phyloP scores from a whole-genome alignment of 37 sponge, comb jelly and placozoan genomes.

The Eunapius fragilis region DNA sequence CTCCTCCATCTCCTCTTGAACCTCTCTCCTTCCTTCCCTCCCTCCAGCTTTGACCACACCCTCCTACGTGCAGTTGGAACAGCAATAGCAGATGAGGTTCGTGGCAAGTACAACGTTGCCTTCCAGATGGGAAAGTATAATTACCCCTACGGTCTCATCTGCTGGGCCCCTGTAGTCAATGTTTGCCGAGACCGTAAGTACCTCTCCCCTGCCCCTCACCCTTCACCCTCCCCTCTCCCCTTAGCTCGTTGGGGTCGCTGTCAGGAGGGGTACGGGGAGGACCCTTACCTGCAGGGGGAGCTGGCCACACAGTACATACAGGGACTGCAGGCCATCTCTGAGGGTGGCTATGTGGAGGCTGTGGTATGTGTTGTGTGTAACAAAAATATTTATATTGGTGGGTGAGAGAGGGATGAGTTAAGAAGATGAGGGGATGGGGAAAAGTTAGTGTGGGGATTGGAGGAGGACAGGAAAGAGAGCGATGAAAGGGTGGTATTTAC shows the following conservation, averaged over 20 bases:
- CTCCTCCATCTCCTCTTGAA: background rate
- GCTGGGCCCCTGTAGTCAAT: constrained; percentile 60
- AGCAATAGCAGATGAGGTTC: constrained; percentile 27
- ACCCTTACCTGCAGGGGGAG: constrained; percentile 30
- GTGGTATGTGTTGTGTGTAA: background rate
- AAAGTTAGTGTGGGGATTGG: too few species aligned
- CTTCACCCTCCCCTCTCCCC: background rate
- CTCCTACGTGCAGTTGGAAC: constrained; percentile 1
- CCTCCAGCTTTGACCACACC: constrained; percentile 22
- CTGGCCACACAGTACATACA: constrained; percentile 21
- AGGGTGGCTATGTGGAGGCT: constrained; percentile 7
- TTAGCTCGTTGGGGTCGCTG: constrained; percentile 40
- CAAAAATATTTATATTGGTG: too few species aligned
- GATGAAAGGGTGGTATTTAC: too few species aligned
- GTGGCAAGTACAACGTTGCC: constrained; percentile 26
- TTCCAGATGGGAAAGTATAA: background rate
- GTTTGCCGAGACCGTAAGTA: constrained; percentile 54
- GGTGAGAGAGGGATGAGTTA: too few species aligned
- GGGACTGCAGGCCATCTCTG: constrained; percentile 24
- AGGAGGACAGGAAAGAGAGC: too few species aligned
- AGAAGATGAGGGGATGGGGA: too few species aligned
- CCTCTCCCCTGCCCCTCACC: background rate
- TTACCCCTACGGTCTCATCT: constrained; percentile 27
- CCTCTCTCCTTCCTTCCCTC: too few species aligned
- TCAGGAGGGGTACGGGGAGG: constrained; percentile 60